A percentile compares a stretch with the other conserved stretches of the same genome.
These are phyloP conservation scores for Drosophila pallidifrons DNA, from an alignment of 1,140 invertebrate genomes.

Conservation along the genomic window DNA sequence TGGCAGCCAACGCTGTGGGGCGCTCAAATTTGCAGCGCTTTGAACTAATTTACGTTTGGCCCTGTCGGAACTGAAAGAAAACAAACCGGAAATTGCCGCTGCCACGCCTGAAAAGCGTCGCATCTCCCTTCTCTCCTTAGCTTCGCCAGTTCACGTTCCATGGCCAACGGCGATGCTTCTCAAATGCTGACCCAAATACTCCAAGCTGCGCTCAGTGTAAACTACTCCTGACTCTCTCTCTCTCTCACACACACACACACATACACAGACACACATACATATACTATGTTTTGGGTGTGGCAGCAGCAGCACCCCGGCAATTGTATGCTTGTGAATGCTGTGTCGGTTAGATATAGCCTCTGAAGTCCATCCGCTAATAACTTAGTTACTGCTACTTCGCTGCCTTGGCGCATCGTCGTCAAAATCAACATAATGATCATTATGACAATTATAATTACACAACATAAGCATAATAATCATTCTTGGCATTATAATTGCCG, in stretches of 20 bases:
- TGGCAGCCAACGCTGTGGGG: constrained; percentile 43
- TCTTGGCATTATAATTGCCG: constrained; percentile 67
- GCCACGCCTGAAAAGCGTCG: constrained; percentile 50
- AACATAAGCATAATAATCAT: constrained; percentile 35
- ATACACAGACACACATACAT: constrained; percentile 23
- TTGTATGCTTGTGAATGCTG: constrained; percentile 2
- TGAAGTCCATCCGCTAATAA: constrained; percentile 67
- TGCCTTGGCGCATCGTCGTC: constrained; percentile 59
- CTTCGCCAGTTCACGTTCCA: neutral
- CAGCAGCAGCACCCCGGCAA: neutral
- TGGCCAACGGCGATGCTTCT: constrained; percentile 45
- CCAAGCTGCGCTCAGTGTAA: constrained; percentile 10
- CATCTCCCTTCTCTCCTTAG: neutral
- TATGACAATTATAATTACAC: constrained; percentile 38
- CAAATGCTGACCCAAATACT: constrained; percentile 68
- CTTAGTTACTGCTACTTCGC: constrained; percentile 58
- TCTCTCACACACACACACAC: constrained; percentile 19
- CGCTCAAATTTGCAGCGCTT: constrained; percentile 60
- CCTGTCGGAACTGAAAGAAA: constrained; percentile 73
- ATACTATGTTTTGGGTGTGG: constrained; percentile 24
- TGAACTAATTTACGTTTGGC: constrained; percentile 75
- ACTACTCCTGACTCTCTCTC: constrained; percentile 12
- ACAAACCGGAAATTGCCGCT: constrained; percentile 75
- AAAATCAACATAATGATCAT: constrained; percentile 17
- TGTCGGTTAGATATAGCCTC: constrained; percentile 15